Base-by-base conservation (phyloP, 1,140 invertebrate species). In the Acromyrmex echinatior region DNA sequence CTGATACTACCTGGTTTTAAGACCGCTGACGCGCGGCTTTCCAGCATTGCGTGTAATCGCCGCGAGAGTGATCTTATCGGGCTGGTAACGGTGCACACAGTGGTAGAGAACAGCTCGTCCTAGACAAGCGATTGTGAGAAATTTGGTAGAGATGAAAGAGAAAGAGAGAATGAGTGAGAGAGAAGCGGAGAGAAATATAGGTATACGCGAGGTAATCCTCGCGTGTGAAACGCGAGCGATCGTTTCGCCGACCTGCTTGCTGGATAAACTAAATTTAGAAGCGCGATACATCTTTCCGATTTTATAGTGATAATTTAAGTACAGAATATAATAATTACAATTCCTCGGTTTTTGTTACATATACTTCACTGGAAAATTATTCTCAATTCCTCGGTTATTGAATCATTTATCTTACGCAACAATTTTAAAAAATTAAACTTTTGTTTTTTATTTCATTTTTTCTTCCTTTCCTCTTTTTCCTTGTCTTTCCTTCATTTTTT, bases 21-120 rank as follows among this genome's bases (percentile, higher is more conserved):
- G 68, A 28, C 58, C 35, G 62, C 35, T 70, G 68, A 90, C 78
- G 84, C 81, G 80, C 78, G 79, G 85, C 87, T 91, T 91, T 91
- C 85, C 80, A 80, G 85, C 80, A 88, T 91, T 89, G 87, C 90
- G 85, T 91, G 89, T 88, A 90, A 90, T 62, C 84, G 58, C 65
- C 81, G 77, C 76, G 63, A 89, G 90, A 74, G 45, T 56, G 80
- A 91, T 91, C 56, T 91, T 91, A 91, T 91, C 89, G 68, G 31
- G 70, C 31, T 25, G 18, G 76, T 87, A 79, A 91, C 82, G 71
- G 71, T 76, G 25, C 45, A n/a, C 60, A 28, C 63, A 35, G 56
- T 45, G 63, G 73, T 86, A 49, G 62, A 60, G 74, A 66, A 65
- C 74, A 62, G 82, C 51, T 82, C 68, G 80, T 74, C 68, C 70